Evolutionary conservation across 2,113 vertebrate genomes (phyloP), one percentile per base, ranked within the genome.

Genomic region (Brachyhypopomus occidentalis): DNA sequence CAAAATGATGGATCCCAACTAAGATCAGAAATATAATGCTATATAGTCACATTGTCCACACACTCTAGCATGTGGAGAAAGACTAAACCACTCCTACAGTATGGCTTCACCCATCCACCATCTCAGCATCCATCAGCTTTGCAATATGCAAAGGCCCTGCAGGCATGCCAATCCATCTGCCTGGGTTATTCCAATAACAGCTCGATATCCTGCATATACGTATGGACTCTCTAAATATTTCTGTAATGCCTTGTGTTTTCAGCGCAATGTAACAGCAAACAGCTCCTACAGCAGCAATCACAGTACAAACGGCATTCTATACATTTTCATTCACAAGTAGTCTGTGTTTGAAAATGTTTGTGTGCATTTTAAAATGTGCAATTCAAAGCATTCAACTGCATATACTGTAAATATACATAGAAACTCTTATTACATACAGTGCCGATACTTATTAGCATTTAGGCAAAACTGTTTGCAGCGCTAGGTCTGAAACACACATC

Each of bases 201-300:
- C 79, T 20, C 19, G n/a, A 59, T 82, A 75, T 69, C 70, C n/a
- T 78, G 75, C 71, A 85, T 83, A 70, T 70, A 81, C 34, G 56
- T 78, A 70, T 81, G 30, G 48, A 62, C 48, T 69, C n/a, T 20
- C 14, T 41, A 30, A 70, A 20, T 75, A 78, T 71, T 71, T 78
- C 11, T 48, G 81, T 20, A 78, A 63, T 12, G n/a, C 34, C 0
- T 38, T 38, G 58, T 59, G n/a, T 6, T 22, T 23, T 58, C 36
- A 52, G 34, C 25, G 22, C 6, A 25, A 52, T 59, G 17, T 62
- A 79, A 63, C 52, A 72, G 67, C 34, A 45, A 23, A 59, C 41
- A 62, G 67, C 20, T 84, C 55, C 64, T 80, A 38, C 25, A 25
- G 41, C n/a, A 67, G 63, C 36, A 67, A 6, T 56, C 56, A 71